Evolutionary conservation across 2,797 vertebrate species (phyloP).

Genomic region (Triplophysa bombifrons): DNA sequence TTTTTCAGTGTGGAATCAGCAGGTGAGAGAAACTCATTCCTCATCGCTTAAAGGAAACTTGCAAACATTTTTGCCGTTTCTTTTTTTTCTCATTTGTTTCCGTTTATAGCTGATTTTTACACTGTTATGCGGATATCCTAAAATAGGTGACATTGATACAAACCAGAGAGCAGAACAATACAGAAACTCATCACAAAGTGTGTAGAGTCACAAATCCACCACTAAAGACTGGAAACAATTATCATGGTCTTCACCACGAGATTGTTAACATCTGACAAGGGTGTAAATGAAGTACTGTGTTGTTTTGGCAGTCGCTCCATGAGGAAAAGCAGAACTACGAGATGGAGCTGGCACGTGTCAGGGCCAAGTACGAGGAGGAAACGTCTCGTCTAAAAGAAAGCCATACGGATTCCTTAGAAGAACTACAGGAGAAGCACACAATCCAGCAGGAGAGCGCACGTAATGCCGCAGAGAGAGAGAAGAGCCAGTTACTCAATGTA

Average conservation of each 20-base stretch:
- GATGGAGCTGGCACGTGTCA: conserved; percentile 87
- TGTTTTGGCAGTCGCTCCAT: conserved; percentile 80
- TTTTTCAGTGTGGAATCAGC: too few relatives aligned
- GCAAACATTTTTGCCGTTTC: neutral
- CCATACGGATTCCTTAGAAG: conserved; percentile 88
- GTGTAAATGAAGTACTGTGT: conserved; percentile 22
- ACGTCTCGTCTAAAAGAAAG: conserved; percentile 84
- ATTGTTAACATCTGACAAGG: neutral
- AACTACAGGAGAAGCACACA: conserved; percentile 89
- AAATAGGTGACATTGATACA: conserved; percentile 2
- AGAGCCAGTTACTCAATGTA: conserved; percentile 84
- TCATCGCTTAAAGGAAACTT: too few relatives aligned
- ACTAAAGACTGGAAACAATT: conserved; percentile 7
- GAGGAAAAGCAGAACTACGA: conserved; percentile 94
- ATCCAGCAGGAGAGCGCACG: conserved; percentile 83
- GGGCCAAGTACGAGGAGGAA: conserved; percentile 89
- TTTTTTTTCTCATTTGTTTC: too few relatives aligned
- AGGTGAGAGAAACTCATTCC: too few relatives aligned
- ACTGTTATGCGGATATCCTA: neutral
- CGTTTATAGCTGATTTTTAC: too few relatives aligned
- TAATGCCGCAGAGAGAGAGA: conserved; percentile 85
- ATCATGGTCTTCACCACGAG: neutral
- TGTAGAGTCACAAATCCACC: neutral
- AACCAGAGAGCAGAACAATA: neutral
- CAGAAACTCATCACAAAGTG: neutral